Evolutionary conservation across 1,140 invertebrate species (phyloP).

Genomic region (Sitophilus oryzae): DNA sequence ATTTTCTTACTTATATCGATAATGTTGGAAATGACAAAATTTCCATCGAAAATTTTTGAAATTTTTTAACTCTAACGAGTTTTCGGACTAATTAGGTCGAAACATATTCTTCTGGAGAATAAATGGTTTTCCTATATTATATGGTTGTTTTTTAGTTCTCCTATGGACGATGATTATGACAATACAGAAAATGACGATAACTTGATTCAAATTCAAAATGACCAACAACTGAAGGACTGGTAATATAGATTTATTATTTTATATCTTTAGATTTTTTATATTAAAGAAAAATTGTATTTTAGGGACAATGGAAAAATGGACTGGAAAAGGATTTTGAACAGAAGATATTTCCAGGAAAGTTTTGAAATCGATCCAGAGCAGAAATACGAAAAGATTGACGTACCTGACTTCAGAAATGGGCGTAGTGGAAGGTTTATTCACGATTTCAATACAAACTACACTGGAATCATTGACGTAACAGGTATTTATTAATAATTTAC

Average conservation of each 20-base stretch:
- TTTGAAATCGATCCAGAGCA: constrained; percentile 67
- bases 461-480: constrained; percentile 78
- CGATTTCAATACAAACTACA: constrained; percentile 79
- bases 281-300: not conserved
- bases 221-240: not conserved
- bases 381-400: constrained; percentile 69
- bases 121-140: not conserved
- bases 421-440: constrained; percentile 77
- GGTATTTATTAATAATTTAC: constrained; percentile 37
- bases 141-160: not conserved
- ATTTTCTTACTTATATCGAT: no score
- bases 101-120: no score
- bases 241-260: no score
- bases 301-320: constrained; percentile 27
- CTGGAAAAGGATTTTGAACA: constrained; percentile 32
- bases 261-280: not conserved
- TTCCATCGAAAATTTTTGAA: no score
- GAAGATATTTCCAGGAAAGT: constrained; percentile 64
- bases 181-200: constrained; percentile 4
- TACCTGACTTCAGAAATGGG: constrained; percentile 73
- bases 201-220: constrained; percentile 2
- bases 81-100: no score
- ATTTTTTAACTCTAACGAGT: no score
- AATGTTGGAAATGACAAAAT: no score
- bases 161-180: constrained; percentile 2